These are phyloP conservation scores for Pyralis farinalis DNA, from an alignment of 2,888 invertebrate genomes.

Conservation along the genomic window DNA sequence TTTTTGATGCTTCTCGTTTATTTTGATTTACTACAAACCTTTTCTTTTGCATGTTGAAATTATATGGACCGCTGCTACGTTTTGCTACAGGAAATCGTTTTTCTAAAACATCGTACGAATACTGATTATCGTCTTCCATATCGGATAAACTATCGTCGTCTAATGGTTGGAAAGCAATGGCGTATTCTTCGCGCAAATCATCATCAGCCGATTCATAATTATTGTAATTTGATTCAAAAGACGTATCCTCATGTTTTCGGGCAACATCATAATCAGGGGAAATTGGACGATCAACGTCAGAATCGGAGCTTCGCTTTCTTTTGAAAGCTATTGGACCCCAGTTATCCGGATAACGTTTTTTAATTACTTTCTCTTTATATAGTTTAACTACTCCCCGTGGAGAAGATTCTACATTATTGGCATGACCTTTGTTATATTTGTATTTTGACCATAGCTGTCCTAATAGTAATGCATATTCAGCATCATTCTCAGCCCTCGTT, in stretches of 20 bases:
- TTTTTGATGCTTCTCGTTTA: conserved; percentile 49
- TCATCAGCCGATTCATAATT: conserved; percentile 55
- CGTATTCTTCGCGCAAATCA: conserved; percentile 67
- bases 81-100: conserved; percentile 86
- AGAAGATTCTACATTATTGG: conserved; percentile 46
- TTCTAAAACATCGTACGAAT: conserved; percentile 58
- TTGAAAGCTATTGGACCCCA: conserved; percentile 79
- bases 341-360: conserved; percentile 65
- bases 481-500: conserved; percentile 60
- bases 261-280: conserved; percentile 46
- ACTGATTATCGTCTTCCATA: conserved; percentile 61
- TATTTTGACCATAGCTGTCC: conserved; percentile 82
- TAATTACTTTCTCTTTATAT: conserved; percentile 68
- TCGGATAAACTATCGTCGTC: conserved; percentile 64
- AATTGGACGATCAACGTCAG: conserved; percentile 40
- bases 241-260: conserved; percentile 38
- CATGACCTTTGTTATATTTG: conserved; percentile 62
- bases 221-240: conserved; percentile 51
- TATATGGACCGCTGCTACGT: conserved; percentile 77
- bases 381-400: conserved; percentile 69
- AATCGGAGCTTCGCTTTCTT: conserved; percentile 66
- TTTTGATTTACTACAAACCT: conserved; percentile 49
- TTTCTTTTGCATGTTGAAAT: conserved; percentile 48
- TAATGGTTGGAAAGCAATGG: conserved; percentile 71
- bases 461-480: conserved; percentile 76